These are phyloP conservation scores for Zaprionus bogoriensis DNA, from an alignment of 2,888 invertebrate genomes.

Conservation along the genomic window DNA sequence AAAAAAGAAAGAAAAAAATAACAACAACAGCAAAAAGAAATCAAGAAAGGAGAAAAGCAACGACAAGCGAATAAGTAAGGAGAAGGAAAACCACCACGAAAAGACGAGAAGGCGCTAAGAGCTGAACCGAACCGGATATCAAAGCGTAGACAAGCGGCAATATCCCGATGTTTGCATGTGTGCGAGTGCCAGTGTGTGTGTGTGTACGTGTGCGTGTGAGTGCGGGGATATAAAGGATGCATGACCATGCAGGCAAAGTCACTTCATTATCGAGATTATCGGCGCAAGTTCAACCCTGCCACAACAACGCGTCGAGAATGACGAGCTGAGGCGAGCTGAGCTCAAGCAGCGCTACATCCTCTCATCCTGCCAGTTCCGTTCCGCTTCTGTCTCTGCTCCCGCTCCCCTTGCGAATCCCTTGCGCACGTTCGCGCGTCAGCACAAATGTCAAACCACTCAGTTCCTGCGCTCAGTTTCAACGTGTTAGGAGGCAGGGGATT, in stretches of 20 bases:
- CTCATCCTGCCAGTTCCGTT: slow-evolving; percentile 14
- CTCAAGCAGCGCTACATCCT: slow-evolving; percentile 10
- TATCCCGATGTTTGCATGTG: not conserved
- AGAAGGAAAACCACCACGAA: slow-evolving; percentile 65
- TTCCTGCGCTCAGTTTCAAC: too few species aligned
- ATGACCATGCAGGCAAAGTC: slow-evolving; percentile 76
- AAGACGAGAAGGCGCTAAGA: slow-evolving; percentile 36
- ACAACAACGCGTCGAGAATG: slow-evolving; percentile 31
- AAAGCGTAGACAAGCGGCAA: slow-evolving; percentile 49
- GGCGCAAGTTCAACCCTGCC: slow-evolving; percentile 78
- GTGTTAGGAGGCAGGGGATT: too few species aligned
- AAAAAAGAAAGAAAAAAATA: slow-evolving; percentile 25
- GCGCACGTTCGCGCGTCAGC: slow-evolving; percentile 79
- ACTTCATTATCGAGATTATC: slow-evolving; percentile 80
- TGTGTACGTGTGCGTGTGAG: slow-evolving; percentile 20
- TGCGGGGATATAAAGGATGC: slow-evolving; percentile 57
- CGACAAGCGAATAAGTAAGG: not conserved
- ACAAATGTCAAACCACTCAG: slow-evolving; percentile 79
- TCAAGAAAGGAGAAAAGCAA: slow-evolving; percentile 15
- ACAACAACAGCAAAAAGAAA: not conserved
- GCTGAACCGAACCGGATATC: slow-evolving; percentile 76
- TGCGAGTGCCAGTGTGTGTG: too few species aligned
- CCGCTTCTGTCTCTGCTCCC: too few species aligned
- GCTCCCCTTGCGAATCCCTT: slow-evolving; percentile 44
- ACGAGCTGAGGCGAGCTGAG: slow-evolving; percentile 33